These are phyloP conservation scores for Lophura nycthemera DNA, from an alignment of 2,113 vertebrate genomes.

Conservation along the genomic window DNA sequence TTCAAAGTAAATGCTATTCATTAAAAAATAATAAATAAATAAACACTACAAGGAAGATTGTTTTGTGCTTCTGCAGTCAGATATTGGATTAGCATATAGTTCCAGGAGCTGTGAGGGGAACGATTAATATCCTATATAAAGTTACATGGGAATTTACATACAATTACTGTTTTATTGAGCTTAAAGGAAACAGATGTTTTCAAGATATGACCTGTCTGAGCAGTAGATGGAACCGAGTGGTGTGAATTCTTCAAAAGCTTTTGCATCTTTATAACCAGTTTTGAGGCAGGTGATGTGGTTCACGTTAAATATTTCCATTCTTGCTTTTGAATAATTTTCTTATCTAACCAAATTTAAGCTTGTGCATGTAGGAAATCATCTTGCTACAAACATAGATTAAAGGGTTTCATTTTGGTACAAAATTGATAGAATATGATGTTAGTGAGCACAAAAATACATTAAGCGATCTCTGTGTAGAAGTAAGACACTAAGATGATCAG, in stretches of 20 bases:
- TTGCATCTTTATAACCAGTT: background rate
- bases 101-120: background rate
- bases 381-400: background rate
- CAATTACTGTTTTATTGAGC: background rate
- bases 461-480: background rate
- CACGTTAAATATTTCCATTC: slow-evolving; percentile 11
- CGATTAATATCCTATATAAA: background rate
- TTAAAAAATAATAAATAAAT: background rate
- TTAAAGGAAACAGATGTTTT: background rate
- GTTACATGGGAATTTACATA: background rate
- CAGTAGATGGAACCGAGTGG: background rate
- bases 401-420: background rate
- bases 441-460: too few species aligned
- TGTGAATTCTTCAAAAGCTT: slow-evolving; percentile 17
- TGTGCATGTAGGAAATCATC: background rate
- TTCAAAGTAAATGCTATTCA: background rate
- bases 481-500: background rate
- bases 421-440: background rate
- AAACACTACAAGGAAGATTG: background rate
- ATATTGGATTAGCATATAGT: background rate
- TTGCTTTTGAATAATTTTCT: background rate
- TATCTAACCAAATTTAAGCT: background rate
- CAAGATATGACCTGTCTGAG: slow-evolving; percentile 4
- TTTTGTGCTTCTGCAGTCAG: background rate
- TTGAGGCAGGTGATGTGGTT: background rate